phyloP scores from a whole-genome alignment of 30 jellyfish, hydroid and myxozoan species.

The Cassiopea andromeda region DNA sequence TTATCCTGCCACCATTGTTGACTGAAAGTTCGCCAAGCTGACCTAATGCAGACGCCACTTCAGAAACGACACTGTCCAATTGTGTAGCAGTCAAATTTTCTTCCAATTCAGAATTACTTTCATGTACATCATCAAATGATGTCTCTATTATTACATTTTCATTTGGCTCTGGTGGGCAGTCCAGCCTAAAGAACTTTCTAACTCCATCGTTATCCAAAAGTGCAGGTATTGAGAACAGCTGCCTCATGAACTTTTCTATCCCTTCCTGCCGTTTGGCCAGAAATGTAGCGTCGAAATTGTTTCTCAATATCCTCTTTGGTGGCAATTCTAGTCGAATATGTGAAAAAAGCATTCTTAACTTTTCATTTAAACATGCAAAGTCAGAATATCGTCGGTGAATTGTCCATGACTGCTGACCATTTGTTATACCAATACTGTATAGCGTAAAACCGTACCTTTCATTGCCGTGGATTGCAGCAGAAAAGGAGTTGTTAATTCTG shows the following conservation, averaged over 20 bases:
- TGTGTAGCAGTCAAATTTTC: too few species aligned
- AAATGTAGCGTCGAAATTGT: slow-evolving; percentile 64
- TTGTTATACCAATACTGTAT: slow-evolving; percentile 75
- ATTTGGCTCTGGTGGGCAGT: slow-evolving; percentile 89
- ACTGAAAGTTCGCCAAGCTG: neutral
- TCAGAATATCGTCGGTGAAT: slow-evolving; percentile 88
- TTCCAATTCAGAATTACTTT: neutral
- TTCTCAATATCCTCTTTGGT: slow-evolving; percentile 80
- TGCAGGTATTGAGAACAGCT: slow-evolving; percentile 58
- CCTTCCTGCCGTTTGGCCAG: slow-evolving; percentile 77
- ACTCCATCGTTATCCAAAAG: slow-evolving; percentile 60
- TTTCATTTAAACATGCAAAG: slow-evolving; percentile 79
- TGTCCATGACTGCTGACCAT: slow-evolving; percentile 78
- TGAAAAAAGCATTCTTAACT: slow-evolving; percentile 65
- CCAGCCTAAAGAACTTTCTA: slow-evolving; percentile 81
- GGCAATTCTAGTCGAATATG: slow-evolving; percentile 77
- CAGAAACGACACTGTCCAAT: neutral
- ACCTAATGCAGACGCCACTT: neutral
- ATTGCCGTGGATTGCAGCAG: slow-evolving; percentile 43
- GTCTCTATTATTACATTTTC: slow-evolving; percentile 11
- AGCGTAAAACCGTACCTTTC: slow-evolving; percentile 79
- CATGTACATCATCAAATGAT: neutral
- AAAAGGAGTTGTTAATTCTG: neutral
- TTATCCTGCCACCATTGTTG: neutral
- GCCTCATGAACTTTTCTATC: slow-evolving; percentile 69